phyloP scores from a whole-genome alignment of 35 echinoderm and acorn worm genomes.

The Anneissia japonica region DNA sequence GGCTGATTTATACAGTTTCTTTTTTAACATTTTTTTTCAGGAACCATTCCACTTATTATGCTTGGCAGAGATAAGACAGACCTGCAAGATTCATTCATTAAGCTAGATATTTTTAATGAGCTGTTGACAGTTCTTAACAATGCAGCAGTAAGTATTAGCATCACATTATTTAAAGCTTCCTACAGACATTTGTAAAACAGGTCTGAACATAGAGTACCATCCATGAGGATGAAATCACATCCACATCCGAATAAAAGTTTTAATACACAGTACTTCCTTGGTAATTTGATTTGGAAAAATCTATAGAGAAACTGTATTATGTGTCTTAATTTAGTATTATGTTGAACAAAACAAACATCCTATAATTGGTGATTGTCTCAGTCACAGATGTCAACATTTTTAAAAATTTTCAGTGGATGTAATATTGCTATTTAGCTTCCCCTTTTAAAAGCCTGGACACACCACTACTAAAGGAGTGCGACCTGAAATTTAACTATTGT shows the following conservation, averaged over 20 bases:
- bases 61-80: conserved; percentile 37
- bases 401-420: too few species aligned
- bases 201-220: not conserved
- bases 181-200: too few species aligned
- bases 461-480: too few species aligned
- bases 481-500: too few species aligned
- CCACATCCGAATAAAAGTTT: not conserved
- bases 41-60: conserved; percentile 67
- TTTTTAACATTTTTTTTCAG: conserved; percentile 14
- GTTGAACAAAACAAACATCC: too few species aligned
- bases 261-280: not conserved
- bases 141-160: conserved; percentile 62
- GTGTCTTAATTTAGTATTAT: not conserved
- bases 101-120: conserved; percentile 62
- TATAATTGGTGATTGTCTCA: too few species aligned
- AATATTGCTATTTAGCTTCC: too few species aligned
- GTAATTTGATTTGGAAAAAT: not conserved
- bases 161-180: too few species aligned
- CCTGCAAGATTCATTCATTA: conserved; percentile 63
- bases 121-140: conserved; percentile 71
- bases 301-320: not conserved
- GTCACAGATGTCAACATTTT: too few species aligned
- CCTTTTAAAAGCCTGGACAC: too few species aligned
- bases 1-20: not conserved
- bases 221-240: not conserved